phyloP scores from a whole-genome alignment of 2,888 invertebrate genomes.

The Holacanthella duospinosa region DNA sequence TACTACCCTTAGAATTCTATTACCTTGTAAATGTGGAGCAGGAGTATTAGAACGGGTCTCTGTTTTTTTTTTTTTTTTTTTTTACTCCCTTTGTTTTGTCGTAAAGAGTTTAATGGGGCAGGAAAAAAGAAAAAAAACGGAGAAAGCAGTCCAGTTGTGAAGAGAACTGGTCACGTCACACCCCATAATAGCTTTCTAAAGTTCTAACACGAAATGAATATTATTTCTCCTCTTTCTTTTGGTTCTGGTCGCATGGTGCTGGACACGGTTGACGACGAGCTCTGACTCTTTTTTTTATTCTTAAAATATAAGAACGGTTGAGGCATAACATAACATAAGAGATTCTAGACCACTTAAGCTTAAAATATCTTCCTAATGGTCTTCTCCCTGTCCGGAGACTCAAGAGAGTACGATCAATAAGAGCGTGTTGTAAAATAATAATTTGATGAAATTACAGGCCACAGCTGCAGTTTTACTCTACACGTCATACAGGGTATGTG shows the following conservation, averaged over 20 bases:
- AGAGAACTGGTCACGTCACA: constrained; percentile 1
- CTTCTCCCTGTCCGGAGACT: background rate
- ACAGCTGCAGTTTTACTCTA: constrained; percentile 35
- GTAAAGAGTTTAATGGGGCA: constrained; percentile 6
- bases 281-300: background rate
- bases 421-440: constrained; percentile 5
- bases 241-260: background rate
- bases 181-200: constrained; percentile 5
- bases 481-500: constrained; percentile 36
- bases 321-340: background rate
- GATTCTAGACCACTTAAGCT: background rate
- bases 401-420: background rate
- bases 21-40: constrained; percentile 2
- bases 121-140: background rate
- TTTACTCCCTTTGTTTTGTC: constrained; percentile 6
- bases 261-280: background rate
- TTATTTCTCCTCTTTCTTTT: background rate
- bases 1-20: too few relatives aligned
- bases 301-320: background rate
- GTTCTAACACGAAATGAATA: constrained; percentile 4
- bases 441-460: constrained; percentile 23
- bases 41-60: too few relatives aligned
- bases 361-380: constrained; percentile 6
- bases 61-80: background rate
- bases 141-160: background rate